Evolutionary conservation across 2,113 vertebrate genomes (phyloP).

Genomic region (Castor canadensis): DNA sequence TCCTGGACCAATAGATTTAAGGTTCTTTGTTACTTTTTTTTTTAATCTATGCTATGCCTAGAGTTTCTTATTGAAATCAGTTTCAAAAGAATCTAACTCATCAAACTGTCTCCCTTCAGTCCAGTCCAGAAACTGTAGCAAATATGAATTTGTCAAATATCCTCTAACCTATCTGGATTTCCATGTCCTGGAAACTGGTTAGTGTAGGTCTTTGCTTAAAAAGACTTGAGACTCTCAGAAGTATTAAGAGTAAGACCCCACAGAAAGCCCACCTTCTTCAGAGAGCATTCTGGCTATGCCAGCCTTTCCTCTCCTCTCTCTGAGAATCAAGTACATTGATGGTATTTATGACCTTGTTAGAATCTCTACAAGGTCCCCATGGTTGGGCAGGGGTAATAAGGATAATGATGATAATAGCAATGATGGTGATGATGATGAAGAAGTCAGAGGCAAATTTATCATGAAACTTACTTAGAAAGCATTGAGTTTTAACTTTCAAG

Average conservation of each 20-base stretch:
- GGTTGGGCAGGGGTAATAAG: neutral
- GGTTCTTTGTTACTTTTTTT: neutral
- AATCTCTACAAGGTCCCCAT: neutral
- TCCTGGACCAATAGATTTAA: slow-evolving; percentile 9
- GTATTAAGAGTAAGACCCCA: neutral
- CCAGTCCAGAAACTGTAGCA: neutral
- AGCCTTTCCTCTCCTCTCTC: neutral
- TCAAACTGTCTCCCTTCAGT: neutral
- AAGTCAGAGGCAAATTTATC: neutral
- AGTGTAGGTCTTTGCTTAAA: neutral
- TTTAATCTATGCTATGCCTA: neutral
- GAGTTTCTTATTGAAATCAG: neutral
- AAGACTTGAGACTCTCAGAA: neutral
- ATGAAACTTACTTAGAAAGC: neutral
- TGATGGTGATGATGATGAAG: neutral
- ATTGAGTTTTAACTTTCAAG: neutral
- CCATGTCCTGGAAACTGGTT: neutral
- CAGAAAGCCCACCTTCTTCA: neutral
- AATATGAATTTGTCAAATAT: neutral
- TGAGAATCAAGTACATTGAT: neutral
- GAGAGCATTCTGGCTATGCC: neutral
- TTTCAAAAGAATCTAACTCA: slow-evolving; percentile 7
- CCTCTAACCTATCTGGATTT: neutral
- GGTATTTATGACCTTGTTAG: no score
- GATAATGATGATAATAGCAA: neutral